These are phyloP conservation scores for Saturnia pavonia DNA, from an alignment of 2,888 invertebrate species.

Conservation along the genomic window DNA sequence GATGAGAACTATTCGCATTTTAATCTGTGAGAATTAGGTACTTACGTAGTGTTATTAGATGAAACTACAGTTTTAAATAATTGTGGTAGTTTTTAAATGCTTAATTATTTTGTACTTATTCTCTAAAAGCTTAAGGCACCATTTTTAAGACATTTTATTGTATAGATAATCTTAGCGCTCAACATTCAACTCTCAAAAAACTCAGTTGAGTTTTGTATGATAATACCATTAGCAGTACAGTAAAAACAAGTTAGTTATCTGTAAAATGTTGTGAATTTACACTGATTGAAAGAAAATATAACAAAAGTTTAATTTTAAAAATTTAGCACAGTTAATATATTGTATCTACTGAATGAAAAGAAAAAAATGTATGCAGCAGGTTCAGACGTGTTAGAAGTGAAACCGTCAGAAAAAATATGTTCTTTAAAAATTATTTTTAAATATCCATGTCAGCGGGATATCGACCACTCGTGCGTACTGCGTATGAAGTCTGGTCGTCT, in stretches of 20 bases:
- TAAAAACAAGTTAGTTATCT: not conserved
- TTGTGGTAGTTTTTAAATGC: not conserved
- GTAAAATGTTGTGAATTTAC: not conserved
- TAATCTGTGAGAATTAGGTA: not conserved
- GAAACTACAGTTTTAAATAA: not conserved
- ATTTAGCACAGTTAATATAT: too few relatives aligned
- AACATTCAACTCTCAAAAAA: too few relatives aligned
- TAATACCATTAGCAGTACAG: too few relatives aligned
- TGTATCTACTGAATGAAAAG: not conserved
- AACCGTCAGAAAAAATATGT: too few relatives aligned
- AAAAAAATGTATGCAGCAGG: too few relatives aligned
- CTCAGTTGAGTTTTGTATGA: not conserved
- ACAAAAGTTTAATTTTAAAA: not conserved
- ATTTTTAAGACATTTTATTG: conserved; percentile 1
- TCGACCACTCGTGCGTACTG: too few relatives aligned
- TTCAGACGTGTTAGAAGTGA: too few relatives aligned
- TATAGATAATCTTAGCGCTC: not conserved
- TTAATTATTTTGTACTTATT: conserved; percentile 6
- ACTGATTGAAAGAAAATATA: not conserved
- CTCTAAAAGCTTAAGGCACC: not conserved
- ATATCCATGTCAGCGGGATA: too few relatives aligned
- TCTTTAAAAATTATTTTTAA: too few relatives aligned
- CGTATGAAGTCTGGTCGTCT: too few relatives aligned
- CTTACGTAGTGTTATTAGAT: not conserved
- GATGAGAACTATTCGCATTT: not conserved